Percentiles rank a stretch among this genome's conserved stretches.
These are phyloP conservation scores for Caranx melampygus DNA, from an alignment of 2,113 vertebrate genomes.

Conservation along the genomic window DNA sequence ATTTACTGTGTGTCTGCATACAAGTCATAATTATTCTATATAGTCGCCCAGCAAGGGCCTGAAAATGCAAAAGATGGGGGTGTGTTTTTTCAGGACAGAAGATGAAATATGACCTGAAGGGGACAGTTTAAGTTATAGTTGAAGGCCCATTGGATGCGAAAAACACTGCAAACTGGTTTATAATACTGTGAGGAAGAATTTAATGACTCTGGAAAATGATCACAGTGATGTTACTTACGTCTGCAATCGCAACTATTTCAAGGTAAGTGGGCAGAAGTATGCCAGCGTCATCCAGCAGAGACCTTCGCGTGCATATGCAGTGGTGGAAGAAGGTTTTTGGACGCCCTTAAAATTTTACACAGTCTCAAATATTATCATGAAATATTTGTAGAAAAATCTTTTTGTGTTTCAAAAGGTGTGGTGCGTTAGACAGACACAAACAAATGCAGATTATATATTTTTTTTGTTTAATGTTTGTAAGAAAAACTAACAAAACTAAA, in stretches of 20 bases:
- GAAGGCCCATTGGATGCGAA: not conserved
- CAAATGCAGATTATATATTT: too few relatives aligned
- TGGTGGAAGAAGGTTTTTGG: too few relatives aligned
- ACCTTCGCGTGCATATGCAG: not conserved
- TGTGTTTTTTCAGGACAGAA: not conserved
- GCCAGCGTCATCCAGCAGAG: too few relatives aligned
- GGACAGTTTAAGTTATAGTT: slow-evolving; percentile 3
- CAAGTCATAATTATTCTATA: not conserved
- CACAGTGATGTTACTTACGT: not conserved
- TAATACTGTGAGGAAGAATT: not conserved
- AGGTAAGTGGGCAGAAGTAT: too few relatives aligned
- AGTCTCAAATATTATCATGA: too few relatives aligned
- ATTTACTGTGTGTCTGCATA: not conserved
- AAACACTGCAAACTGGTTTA: not conserved
- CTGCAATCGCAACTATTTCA: not conserved
- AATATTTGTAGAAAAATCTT: too few relatives aligned
- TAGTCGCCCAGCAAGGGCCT: not conserved
- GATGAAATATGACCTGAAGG: slow-evolving; percentile 6
- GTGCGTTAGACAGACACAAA: too few relatives aligned
- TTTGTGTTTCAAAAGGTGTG: too few relatives aligned
- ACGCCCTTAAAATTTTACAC: too few relatives aligned
- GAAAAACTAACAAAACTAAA: too few relatives aligned
- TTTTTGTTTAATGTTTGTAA: too few relatives aligned
- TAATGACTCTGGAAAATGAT: not conserved
- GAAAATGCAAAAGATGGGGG: not conserved